Evolutionary conservation across 2,113 vertebrate species (phyloP).

Genomic region (Puma concolor): DNA sequence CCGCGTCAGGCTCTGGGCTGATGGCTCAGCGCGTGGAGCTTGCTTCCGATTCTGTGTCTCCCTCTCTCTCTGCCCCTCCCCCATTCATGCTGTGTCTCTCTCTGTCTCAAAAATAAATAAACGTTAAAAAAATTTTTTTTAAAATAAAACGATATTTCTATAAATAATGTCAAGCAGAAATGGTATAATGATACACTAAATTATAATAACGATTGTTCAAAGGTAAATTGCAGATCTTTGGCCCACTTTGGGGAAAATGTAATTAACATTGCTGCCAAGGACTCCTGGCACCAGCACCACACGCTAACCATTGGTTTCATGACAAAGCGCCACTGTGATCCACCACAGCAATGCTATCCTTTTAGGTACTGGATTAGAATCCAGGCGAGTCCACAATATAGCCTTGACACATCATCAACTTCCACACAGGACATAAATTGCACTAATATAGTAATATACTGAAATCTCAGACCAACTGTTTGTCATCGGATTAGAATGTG

Average conservation of each 20-base stretch:
- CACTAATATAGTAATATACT: slow-evolving; percentile 65
- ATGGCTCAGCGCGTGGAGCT: too few species aligned
- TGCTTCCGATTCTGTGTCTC: too few species aligned
- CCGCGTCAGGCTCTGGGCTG: too few species aligned
- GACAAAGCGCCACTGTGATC: slow-evolving; percentile 63
- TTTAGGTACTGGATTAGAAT: slow-evolving; percentile 66
- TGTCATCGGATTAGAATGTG: slow-evolving; percentile 79
- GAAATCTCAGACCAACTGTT: slow-evolving; percentile 79
- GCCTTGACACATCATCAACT: slow-evolving; percentile 72
- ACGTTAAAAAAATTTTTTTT: too few species aligned
- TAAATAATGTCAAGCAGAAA: slow-evolving; percentile 33
- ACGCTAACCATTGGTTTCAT: slow-evolving; percentile 46
- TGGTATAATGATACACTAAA: background rate
- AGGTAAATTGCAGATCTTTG: slow-evolving; percentile 21
- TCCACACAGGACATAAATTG: slow-evolving; percentile 75
- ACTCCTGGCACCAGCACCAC: background rate
- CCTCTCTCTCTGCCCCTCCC: too few species aligned
- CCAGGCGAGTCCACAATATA: slow-evolving; percentile 56
- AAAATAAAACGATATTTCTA: background rate
- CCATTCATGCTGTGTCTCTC: too few species aligned
- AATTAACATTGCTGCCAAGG: background rate
- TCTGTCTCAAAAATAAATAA: too few species aligned
- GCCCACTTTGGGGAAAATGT: background rate
- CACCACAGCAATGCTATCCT: slow-evolving; percentile 58
- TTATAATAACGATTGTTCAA: background rate